These are phyloP conservation scores for Morone chrysops DNA, from an alignment of 2,113 vertebrate species.

Conservation along the genomic window DNA sequence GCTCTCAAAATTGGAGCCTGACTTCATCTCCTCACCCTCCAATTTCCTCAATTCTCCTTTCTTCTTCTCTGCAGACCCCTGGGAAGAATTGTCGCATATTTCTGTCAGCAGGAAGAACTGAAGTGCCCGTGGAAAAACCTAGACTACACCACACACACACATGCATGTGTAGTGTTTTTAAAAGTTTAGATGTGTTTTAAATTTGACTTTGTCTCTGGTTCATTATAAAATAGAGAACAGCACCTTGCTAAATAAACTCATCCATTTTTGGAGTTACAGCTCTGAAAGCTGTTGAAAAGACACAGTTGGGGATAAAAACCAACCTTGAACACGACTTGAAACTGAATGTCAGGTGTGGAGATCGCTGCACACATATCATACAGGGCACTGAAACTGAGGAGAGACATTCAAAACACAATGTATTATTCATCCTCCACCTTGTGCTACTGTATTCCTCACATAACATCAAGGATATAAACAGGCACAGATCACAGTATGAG, in stretches of 20 bases:
- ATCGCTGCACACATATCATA: conserved; percentile 6
- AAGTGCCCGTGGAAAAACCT: not conserved
- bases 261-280: not conserved
- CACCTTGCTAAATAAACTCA: not conserved
- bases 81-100: conserved; percentile 38
- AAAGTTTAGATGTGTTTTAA: conserved; percentile 4
- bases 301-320: conserved; percentile 7
- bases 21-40: conserved; percentile 34
- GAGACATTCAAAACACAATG: conserved; percentile 46
- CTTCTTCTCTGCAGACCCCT: conserved; percentile 20
- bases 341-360: conserved; percentile 31
- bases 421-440: conserved; percentile 66
- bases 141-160: not conserved
- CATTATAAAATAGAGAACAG: not conserved
- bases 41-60: conserved; percentile 3
- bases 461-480: conserved; percentile 62
- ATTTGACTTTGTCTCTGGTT: not conserved
- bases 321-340: conserved; percentile 43
- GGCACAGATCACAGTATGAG: conserved; percentile 77
- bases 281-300: conserved; percentile 5
- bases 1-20: conserved; percentile 27
- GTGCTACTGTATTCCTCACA: conserved; percentile 67
- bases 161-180: not conserved
- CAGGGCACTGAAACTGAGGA: conserved; percentile 6
- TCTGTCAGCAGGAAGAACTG: conserved; percentile 21